These are phyloP conservation scores for Drosophila testacea DNA, from an alignment of 2,888 invertebrate genomes.

Conservation along the genomic window DNA sequence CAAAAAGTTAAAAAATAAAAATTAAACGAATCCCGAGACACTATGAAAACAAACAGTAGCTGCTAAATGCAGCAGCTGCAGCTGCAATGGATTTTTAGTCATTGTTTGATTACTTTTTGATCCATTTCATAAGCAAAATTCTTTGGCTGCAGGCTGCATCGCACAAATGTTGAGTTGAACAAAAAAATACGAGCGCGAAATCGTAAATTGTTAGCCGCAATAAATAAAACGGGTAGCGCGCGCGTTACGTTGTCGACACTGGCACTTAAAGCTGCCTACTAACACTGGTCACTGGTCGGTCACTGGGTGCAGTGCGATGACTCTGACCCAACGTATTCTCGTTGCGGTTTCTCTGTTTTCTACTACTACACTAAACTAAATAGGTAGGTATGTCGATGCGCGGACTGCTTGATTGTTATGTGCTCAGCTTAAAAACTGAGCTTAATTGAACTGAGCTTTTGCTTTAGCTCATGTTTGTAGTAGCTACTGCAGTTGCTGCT, in stretches of 20 bases:
- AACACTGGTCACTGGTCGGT: conserved; percentile 61
- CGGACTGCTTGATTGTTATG: conserved; percentile 34
- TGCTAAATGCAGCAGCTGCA: conserved; percentile 35
- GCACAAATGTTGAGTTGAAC: conserved; percentile 44
- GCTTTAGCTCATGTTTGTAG: conserved; percentile 10
- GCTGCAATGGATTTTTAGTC: conserved; percentile 42
- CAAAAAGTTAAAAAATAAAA: conserved; percentile 33
- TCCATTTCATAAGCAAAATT: conserved; percentile 78
- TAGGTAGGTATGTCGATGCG: conserved; percentile 21
- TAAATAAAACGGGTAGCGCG: conserved; percentile 28
- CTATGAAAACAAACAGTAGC: conserved; percentile 65
- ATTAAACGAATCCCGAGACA: conserved; percentile 44
- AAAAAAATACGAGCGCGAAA: conserved; percentile 50
- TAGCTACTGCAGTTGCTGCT: conserved; percentile 23
- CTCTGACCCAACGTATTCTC: conserved; percentile 20
- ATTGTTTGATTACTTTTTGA: conserved; percentile 82
- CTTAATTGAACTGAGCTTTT: conserved; percentile 23
- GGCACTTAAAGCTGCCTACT: conserved; percentile 45
- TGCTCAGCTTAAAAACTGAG: conserved; percentile 13
- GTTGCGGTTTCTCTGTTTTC: conserved; percentile 41
- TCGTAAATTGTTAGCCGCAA: conserved; percentile 58
- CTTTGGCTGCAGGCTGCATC: conserved; percentile 67
- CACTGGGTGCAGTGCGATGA: conserved; percentile 62
- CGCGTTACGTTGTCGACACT: conserved; percentile 39
- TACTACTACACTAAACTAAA: conserved; percentile 61